These are phyloP conservation scores for Drosophila cracens DNA, from an alignment of 2,888 invertebrate genomes.

Conservation along the genomic window DNA sequence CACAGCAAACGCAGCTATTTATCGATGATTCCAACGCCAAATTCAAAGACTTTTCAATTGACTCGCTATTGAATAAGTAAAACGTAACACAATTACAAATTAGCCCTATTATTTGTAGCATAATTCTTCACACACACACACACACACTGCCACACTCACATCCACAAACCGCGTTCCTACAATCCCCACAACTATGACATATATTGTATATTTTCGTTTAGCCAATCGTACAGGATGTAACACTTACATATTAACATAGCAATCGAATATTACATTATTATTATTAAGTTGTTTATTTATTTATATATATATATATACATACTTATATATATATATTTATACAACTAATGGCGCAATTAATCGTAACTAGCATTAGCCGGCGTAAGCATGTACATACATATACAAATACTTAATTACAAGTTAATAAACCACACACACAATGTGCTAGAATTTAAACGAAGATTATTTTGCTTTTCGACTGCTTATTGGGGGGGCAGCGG, in stretches of 20 bases:
- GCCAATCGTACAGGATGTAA: conserved; percentile 62
- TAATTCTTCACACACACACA: conserved; percentile 48
- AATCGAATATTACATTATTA: conserved; percentile 42
- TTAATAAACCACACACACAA: conserved; percentile 61
- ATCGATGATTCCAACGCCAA: conserved; percentile 84
- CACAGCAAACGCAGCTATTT: conserved; percentile 50
- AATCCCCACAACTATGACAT: conserved; percentile 25
- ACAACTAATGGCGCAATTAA: conserved; percentile 53
- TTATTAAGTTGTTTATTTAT: conserved; percentile 75
- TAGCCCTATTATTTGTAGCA: conserved; percentile 68
- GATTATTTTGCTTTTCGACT: not conserved
- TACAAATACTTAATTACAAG: conserved; percentile 59
- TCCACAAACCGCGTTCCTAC: conserved; percentile 70
- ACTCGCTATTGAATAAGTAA: conserved; percentile 83
- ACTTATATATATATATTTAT: conserved; percentile 41
- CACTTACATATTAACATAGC: conserved; percentile 37
- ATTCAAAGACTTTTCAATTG: conserved; percentile 85
- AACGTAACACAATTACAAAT: conserved; percentile 29
- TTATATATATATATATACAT: conserved; percentile 15
- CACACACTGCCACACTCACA: conserved; percentile 10
- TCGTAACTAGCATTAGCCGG: conserved; percentile 53
- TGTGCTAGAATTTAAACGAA: conserved; percentile 56
- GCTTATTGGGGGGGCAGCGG: not conserved
- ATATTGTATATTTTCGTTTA: conserved; percentile 54
- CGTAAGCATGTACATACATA: conserved; percentile 59